These are phyloP conservation scores for Itoplectis maculator DNA, from an alignment of 2,888 invertebrate genomes.

Conservation along the genomic window DNA sequence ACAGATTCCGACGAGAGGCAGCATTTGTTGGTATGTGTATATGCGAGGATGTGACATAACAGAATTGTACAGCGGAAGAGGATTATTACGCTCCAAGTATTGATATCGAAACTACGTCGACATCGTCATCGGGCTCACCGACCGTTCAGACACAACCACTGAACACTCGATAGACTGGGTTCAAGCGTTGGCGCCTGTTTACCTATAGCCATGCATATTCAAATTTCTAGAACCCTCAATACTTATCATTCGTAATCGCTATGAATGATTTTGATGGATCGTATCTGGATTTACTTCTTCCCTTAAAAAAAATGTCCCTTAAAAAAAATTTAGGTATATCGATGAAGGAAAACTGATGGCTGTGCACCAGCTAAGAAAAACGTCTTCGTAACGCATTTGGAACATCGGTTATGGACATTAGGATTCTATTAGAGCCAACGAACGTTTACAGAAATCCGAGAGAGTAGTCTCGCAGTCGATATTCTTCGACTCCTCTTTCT, in stretches of 20 bases:
- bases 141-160: constrained; percentile 37
- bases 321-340: no score
- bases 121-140: constrained; percentile 52
- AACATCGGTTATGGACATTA: constrained; percentile 74
- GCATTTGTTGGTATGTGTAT: constrained; percentile 9
- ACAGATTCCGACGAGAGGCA: constrained; percentile 3
- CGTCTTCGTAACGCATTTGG: constrained; percentile 48
- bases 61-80: constrained; percentile 52
- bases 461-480: constrained; percentile 51
- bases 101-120: constrained; percentile 37
- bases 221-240: background rate
- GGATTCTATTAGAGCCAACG: constrained; percentile 72
- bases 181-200: constrained; percentile 43
- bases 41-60: constrained; percentile 39
- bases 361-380: constrained; percentile 16
- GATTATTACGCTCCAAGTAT: constrained; percentile 57
- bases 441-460: constrained; percentile 20
- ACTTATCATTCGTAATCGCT: background rate
- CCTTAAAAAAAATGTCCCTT: no score
- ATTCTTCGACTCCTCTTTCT: constrained; percentile 58
- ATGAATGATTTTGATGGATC: no score
- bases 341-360: constrained; percentile 48
- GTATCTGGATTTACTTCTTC: no score
- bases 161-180: constrained; percentile 52
- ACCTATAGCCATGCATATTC: constrained; percentile 39